phyloP scores from a whole-genome alignment of 2,888 invertebrate genomes.

The Cordilura impudica region DNA sequence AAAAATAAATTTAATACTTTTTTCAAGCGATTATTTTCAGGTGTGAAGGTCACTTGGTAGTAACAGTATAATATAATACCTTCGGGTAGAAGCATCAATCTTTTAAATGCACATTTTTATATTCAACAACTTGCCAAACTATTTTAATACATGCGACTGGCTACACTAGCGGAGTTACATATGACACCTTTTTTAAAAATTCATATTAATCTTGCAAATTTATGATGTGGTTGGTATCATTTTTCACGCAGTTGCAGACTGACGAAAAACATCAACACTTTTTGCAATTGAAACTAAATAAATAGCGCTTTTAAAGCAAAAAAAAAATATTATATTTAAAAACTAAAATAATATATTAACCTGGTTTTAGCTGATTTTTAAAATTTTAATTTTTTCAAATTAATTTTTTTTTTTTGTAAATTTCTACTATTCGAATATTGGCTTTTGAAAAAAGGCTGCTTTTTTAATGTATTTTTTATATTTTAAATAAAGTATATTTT shows the following conservation, averaged over 20 bases:
- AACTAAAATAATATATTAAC: too few species aligned
- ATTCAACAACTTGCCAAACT: slow-evolving; percentile 33
- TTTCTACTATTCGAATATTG: background rate
- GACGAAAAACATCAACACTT: background rate
- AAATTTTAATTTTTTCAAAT: too few species aligned
- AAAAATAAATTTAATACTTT: background rate
- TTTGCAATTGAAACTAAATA: background rate
- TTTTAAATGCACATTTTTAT: background rate
- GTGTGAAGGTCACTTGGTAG: slow-evolving; percentile 58
- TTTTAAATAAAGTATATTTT: too few species aligned
- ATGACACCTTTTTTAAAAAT: slow-evolving; percentile 55
- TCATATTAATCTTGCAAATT: slow-evolving; percentile 60
- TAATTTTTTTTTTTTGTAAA: background rate
- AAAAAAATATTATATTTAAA: too few species aligned
- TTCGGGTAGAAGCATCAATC: background rate
- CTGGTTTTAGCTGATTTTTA: background rate
- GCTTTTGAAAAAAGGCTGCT: too few species aligned
- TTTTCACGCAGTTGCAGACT: slow-evolving; percentile 42
- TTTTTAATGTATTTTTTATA: too few species aligned
- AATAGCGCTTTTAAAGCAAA: background rate
- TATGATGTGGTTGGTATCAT: slow-evolving; percentile 48
- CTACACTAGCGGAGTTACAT: slow-evolving; percentile 25
- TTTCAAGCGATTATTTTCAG: background rate
- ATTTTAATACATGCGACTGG: background rate
- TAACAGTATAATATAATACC: slow-evolving; percentile 52